A percentile compares a stretch with the other conserved stretches of the same genome.
Evolutionary conservation across 1,140 invertebrate genomes (phyloP).

Genomic region (Ditylenchus dipsaci): DNA sequence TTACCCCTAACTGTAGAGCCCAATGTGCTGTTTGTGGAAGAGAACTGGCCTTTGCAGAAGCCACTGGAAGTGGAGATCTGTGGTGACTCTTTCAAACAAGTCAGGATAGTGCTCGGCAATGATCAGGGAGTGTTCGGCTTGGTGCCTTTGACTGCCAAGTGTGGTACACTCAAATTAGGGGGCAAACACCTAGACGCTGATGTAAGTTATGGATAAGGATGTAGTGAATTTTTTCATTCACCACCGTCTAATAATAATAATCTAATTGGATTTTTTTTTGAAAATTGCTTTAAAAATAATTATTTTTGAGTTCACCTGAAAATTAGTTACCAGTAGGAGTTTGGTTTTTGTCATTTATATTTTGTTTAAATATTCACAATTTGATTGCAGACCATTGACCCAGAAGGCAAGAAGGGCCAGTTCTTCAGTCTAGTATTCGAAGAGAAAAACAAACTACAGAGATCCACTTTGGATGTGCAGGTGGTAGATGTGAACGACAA

Average conservation of each 20-base stretch:
- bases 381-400: background rate
- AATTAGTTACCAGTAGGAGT: background rate
- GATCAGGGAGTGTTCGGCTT: background rate
- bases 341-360: too few species aligned
- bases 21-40: background rate
- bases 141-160: background rate
- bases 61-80: background rate
- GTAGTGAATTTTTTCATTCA: background rate
- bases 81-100: background rate
- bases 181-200: background rate
- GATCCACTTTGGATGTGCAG: background rate
- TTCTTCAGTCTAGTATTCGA: conserved; percentile 4
- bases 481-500: conserved; percentile 7
- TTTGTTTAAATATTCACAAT: too few species aligned
- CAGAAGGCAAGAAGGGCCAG: background rate
- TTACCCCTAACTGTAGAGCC: background rate
- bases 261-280: background rate
- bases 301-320: background rate
- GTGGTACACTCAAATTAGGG: background rate
- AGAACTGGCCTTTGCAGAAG: background rate
- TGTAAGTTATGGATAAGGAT: background rate
- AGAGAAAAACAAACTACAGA: background rate
- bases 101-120: background rate
- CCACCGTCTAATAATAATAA: background rate
- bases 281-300: background rate